phyloP scores from a whole-genome alignment of 1,140 invertebrate species.

The Branchinecta lynchi region DNA sequence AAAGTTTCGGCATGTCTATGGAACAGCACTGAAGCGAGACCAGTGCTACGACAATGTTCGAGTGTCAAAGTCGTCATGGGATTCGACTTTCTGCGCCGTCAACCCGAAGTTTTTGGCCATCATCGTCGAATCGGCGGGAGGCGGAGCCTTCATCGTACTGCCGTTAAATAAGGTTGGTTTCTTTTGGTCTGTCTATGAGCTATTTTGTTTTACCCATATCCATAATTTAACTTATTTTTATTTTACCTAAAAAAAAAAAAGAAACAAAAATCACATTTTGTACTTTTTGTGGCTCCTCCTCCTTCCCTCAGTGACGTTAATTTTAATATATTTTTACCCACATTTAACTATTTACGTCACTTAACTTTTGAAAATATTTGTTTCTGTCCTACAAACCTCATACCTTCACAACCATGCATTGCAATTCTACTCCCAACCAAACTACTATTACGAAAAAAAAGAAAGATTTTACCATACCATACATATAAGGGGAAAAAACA shows the following conservation, averaged over 20 bases:
- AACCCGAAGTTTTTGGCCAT: conserved; percentile 99
- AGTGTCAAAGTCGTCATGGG: conserved; percentile 95
- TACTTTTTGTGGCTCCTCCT: too few species aligned
- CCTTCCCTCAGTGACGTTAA: too few species aligned
- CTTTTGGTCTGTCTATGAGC: conserved; percentile 1
- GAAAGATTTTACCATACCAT: not conserved
- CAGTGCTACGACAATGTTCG: conserved; percentile 98
- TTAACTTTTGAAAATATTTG: conserved; percentile 4
- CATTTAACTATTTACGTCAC: too few species aligned
- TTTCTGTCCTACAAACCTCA: too few species aligned
- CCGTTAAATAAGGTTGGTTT: conserved; percentile 78
- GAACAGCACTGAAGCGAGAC: conserved; percentile 85
- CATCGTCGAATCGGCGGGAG: conserved; percentile 95
- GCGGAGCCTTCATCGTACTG: conserved; percentile 93
- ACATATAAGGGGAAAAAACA: not conserved
- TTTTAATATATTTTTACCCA: too few species aligned
- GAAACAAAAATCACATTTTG: too few species aligned
- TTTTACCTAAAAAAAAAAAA: not conserved
- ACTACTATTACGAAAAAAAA: not conserved
- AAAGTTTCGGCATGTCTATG: conserved; percentile 98
- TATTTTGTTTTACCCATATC: conserved; percentile 15
- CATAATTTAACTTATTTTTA: too few species aligned
- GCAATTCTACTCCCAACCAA: not conserved
- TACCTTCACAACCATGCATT: too few species aligned
- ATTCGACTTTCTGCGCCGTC: conserved; percentile 95